Percentiles rank a stretch among this genome's conserved stretches.
phyloP scores from a whole-genome alignment of 2,113 vertebrate species.

The Anseranas semipalmata region DNA sequence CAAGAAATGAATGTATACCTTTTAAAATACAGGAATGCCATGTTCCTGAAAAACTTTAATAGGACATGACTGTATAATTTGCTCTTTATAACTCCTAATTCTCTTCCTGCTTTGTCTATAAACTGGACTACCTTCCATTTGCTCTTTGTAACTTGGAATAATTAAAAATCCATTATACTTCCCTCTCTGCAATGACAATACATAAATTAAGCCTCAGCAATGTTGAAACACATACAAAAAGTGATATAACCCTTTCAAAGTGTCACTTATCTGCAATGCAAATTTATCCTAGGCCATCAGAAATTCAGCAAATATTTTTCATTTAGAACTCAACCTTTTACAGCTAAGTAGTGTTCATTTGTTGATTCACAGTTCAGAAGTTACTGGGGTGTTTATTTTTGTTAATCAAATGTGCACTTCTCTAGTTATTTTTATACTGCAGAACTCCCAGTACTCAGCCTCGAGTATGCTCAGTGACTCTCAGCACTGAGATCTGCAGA shows the following conservation, averaged over 20 bases:
- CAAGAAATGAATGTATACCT: neutral
- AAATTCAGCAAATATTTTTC: slow-evolving; percentile 52
- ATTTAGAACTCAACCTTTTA: slow-evolving; percentile 25
- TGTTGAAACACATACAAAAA: slow-evolving; percentile 1
- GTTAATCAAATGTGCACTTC: slow-evolving; percentile 10
- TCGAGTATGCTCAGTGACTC: neutral
- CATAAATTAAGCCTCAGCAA: slow-evolving; percentile 69
- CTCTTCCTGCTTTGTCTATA: slow-evolving; percentile 18
- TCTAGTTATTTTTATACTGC: slow-evolving; percentile 11
- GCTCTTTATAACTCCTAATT: neutral
- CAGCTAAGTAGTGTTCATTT: slow-evolving; percentile 32
- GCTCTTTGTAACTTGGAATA: slow-evolving; percentile 49
- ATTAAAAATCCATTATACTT: slow-evolving; percentile 73
- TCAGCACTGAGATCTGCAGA: neutral
- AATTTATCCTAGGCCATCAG: slow-evolving; percentile 30
- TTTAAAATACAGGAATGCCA: neutral
- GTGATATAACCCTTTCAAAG: slow-evolving; percentile 45
- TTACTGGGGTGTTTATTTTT: slow-evolving; percentile 44
- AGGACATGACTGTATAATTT: neutral
- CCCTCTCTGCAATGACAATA: slow-evolving; percentile 19
- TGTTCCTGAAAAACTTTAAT: neutral
- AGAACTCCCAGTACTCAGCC: neutral
- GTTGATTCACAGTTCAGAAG: slow-evolving; percentile 52
- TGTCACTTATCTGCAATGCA: slow-evolving; percentile 62
- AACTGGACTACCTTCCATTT: slow-evolving; percentile 8